Base-by-base conservation (phyloP, 37 sponge, comb jelly and placozoan genomes). In the Spongia lamella region DNA sequence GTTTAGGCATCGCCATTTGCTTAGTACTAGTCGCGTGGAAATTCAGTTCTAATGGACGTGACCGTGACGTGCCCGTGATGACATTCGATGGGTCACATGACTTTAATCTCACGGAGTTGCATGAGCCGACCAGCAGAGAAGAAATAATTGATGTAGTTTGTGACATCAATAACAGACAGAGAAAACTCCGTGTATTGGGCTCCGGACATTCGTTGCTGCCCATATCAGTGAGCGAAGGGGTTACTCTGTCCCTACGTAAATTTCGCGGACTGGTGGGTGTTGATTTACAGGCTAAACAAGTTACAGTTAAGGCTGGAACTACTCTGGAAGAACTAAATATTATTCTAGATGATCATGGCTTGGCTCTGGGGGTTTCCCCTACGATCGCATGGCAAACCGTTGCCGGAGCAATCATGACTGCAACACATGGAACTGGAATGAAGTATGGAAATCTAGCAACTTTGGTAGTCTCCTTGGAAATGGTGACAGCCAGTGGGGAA, bases 391-490 rank as follows among this genome's bases (percentile, higher is more conserved):
- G 71, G 6, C 87, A 86, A 39, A 90, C 87, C 0, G 53, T 90
- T 11, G 87, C 73, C 40, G 91, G 91, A 66, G 87, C 87, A 19
- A 72, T 90, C 7, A 47, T 50, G 26, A 86, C 87, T 33, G 47
- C 7, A 43, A 43, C 47, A 43, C 47, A 43, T 43, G 47, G 47
- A 13, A 9, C 47, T 13, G 47, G 7, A 5, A 34, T 79, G 3
- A 63, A 62, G 29, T 70, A 35, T 71, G 86, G 85, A 3, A 92
- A 88, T 71, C 57, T 92, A 36, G 85, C 90, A 3, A 78, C 90
- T 16, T 30, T 84, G 38, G 89, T 92, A 17, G 80, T 78, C 15
- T 53, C 68, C 33, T 30, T 92, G 50, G 78, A 80, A 73, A 40
- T 92, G 26, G 74, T 92, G 21, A 77, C 58, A 29, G 88, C 83